Conservation (phyloP, 2,797 vertebrate species). For the Adelosebastes latens region DNA sequence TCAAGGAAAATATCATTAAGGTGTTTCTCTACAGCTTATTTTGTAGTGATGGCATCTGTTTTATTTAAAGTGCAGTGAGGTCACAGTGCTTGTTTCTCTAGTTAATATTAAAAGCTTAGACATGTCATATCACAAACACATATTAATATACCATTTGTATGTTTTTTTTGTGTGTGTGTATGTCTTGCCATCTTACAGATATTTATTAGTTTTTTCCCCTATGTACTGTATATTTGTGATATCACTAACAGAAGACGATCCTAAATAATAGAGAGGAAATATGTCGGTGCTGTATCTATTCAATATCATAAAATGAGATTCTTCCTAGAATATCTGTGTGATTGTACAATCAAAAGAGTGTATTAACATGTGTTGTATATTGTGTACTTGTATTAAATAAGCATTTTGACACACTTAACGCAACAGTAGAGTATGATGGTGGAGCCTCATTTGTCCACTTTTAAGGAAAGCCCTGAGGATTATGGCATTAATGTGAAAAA, state of each 20-base stretch:
- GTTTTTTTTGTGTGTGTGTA: neutral
- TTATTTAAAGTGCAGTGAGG: neutral
- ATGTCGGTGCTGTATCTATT: neutral
- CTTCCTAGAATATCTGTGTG: neutral
- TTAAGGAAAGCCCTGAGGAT: conserved; percentile 13
- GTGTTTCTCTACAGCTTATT: neutral
- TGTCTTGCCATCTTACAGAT: too few species aligned
- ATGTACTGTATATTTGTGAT: neutral
- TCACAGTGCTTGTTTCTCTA: neutral
- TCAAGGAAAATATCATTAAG: neutral
- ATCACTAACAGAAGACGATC: neutral
- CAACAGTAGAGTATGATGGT: neutral
- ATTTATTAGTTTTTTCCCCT: neutral
- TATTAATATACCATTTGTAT: neutral
- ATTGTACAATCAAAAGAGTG: neutral
- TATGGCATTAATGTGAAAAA: conserved; percentile 21
- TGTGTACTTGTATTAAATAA: neutral
- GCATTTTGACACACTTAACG: neutral
- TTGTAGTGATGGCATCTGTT: neutral
- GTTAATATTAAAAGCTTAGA: neutral
- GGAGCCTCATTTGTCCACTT: neutral
- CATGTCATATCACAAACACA: neutral
- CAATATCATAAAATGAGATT: neutral
- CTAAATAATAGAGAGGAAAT: neutral
- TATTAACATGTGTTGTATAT: neutral